Base-by-base conservation (phyloP, 1,140 invertebrate genomes). In the Alviniconcha marisindica region DNA sequence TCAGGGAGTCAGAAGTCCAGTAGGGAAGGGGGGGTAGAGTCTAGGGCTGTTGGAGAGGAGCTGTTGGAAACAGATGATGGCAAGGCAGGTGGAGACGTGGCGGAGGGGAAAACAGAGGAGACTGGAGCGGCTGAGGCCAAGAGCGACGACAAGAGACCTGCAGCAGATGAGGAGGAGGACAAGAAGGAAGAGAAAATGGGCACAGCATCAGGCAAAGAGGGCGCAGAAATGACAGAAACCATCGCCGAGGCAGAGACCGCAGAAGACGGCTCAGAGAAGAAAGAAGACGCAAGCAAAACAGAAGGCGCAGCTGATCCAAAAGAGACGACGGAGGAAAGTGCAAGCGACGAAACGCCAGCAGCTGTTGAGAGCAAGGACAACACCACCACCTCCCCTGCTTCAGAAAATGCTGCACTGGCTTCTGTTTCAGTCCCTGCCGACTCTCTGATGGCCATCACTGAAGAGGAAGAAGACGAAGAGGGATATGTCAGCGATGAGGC, bases 381-480 rank as follows among this genome's bases (percentile, higher is more conserved):
- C 4, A 69, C n/a, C 3, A 36, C 0, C 7, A 36, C 63, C 24
- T 69, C 63, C 1, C 33, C 24, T 4, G 69, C 69, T 48, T 18
- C 44, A n/a, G n/a, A n/a, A n/a, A n/a, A n/a, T 71, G 69, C 36
- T 2, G 36, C 36, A 33, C 10, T 10, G 10, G 31, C 15, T 14
- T 71, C 69, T 3, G 24, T 21, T 24, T 40, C 69, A 38, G 18
- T 33, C 10, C 2, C 18, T 66, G 63, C 28, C 28, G 63, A 66
- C 36, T 66, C 33, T 14, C 24, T 71, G 69, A 71, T 71, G 69
- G 69, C 24, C 14, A 71, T 71, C 36, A 71, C 69, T 21, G 69
- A 71, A 71, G 69, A 71, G 69, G 69, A 71, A 5, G 69, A 71
- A 24, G 66, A 71, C 5, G 69, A 71, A 28, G 36, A 66, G 31